These are phyloP conservation scores for Eutolmus rufibarbis DNA, from an alignment of 2,888 invertebrate species.

Conservation along the genomic window DNA sequence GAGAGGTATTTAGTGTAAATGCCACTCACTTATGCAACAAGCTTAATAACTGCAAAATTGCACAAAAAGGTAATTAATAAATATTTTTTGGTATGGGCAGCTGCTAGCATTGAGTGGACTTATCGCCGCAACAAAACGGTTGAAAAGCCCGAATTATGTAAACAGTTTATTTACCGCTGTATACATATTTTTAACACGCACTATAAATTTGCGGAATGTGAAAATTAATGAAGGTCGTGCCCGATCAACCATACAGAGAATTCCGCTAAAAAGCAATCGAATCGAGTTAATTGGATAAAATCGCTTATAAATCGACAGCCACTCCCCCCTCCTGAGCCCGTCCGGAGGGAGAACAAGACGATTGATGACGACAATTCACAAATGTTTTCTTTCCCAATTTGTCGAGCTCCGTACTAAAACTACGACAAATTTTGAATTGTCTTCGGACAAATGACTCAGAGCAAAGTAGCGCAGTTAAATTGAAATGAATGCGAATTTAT, in stretches of 20 bases:
- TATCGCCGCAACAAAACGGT: background rate
- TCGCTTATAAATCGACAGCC: background rate
- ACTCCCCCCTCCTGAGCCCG: background rate
- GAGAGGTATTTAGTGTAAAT: background rate
- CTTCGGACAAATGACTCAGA: background rate
- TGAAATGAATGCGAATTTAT: background rate
- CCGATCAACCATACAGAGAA: slow-evolving; percentile 23
- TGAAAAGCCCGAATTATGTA: background rate
- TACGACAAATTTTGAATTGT: background rate
- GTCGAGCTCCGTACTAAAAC: background rate
- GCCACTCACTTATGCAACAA: background rate
- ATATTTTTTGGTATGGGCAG: background rate
- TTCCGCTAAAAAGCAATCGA: slow-evolving; percentile 4
- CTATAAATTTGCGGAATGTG: slow-evolving; percentile 35
- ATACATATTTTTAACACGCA: slow-evolving; percentile 31
- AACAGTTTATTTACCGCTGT: background rate
- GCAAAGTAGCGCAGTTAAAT: background rate
- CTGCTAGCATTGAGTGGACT: background rate
- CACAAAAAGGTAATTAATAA: slow-evolving; percentile 14
- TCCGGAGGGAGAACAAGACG: background rate
- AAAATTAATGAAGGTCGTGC: slow-evolving; percentile 24
- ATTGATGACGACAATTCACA: background rate
- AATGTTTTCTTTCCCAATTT: background rate
- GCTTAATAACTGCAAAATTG: background rate
- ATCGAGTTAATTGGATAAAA: background rate